phyloP scores from a whole-genome alignment of 2,888 invertebrate genomes.

The Tenthredo livida region DNA sequence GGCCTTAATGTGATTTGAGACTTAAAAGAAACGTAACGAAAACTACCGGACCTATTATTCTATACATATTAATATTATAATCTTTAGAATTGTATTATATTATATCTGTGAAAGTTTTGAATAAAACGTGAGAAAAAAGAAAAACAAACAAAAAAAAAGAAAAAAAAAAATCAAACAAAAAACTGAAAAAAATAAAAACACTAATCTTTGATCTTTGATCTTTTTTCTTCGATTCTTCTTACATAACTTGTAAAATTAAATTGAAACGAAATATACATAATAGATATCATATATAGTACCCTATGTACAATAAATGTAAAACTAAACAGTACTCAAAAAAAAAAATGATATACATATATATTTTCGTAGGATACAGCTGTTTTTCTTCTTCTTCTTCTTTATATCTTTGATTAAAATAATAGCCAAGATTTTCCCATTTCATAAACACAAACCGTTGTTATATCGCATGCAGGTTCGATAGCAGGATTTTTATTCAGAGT shows the following conservation, averaged over 20 bases:
- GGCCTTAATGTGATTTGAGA: conserved; percentile 46
- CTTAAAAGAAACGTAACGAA: conserved; percentile 16
- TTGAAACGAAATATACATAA: background rate
- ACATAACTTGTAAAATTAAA: background rate
- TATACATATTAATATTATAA: background rate
- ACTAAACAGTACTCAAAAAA: background rate
- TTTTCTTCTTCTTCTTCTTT: background rate
- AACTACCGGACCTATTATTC: conserved; percentile 12
- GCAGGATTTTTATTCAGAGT: background rate
- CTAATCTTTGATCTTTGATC: conserved; percentile 18
- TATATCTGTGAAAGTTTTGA: background rate
- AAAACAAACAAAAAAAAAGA: background rate
- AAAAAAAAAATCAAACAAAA: background rate
- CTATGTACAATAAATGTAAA: background rate
- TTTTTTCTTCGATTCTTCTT: background rate
- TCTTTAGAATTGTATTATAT: background rate
- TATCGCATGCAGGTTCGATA: background rate
- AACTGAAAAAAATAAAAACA: background rate
- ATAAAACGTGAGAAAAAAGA: background rate
- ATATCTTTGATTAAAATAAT: background rate
- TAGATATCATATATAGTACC: background rate
- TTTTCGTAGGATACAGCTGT: conserved; percentile 4
- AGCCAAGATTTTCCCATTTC: background rate
- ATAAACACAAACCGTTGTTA: background rate
- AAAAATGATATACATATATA: background rate